Percentiles rank a stretch among this genome's conserved stretches.
Conservation (phyloP, 1,140 invertebrate genomes). For the Aradophagus sp. region DNA sequence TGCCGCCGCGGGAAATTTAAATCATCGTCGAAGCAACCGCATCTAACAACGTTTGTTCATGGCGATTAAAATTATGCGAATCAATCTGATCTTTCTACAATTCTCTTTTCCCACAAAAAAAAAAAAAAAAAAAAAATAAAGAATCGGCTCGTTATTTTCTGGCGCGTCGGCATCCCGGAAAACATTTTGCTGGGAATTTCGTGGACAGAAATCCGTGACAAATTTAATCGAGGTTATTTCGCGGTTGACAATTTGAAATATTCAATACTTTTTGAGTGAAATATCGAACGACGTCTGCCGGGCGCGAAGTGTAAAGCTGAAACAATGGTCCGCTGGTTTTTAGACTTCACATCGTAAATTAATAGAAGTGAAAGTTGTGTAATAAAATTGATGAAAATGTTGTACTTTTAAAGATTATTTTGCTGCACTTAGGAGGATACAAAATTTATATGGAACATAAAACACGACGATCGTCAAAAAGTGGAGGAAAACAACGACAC, state of each 20-base stretch:
- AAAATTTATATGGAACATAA: conserved; percentile 45
- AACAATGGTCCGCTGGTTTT: conserved; percentile 13
- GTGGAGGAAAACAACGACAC: conserved; percentile 44
- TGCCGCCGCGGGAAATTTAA: too few relatives aligned
- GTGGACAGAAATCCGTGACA: conserved; percentile 10
- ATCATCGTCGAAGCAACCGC: too few relatives aligned
- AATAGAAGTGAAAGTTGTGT: conserved; percentile 12
- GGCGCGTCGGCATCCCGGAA: too few relatives aligned
- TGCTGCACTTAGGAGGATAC: conserved; percentile 30
- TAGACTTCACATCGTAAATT: conserved; percentile 15
- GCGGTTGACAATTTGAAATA: conserved; percentile 22
- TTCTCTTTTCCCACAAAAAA: too few relatives aligned
- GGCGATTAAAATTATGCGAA: too few relatives aligned
- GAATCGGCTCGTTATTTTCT: too few relatives aligned
- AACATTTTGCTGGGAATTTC: too few relatives aligned
- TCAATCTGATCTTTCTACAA: too few relatives aligned
- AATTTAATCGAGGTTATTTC: conserved; percentile 18
- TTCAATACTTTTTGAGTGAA: conserved; percentile 28
- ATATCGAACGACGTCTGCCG: conserved; percentile 27
- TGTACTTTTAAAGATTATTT: conserved; percentile 34
- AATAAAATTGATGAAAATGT: conserved; percentile 15
- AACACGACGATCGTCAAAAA: conserved; percentile 48
- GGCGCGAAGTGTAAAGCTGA: neutral
- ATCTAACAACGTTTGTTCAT: too few relatives aligned
- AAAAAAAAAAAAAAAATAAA: too few relatives aligned